Base-by-base conservation (phyloP, 2,888 invertebrate genomes). In the Cataglyphis cursor region DNA sequence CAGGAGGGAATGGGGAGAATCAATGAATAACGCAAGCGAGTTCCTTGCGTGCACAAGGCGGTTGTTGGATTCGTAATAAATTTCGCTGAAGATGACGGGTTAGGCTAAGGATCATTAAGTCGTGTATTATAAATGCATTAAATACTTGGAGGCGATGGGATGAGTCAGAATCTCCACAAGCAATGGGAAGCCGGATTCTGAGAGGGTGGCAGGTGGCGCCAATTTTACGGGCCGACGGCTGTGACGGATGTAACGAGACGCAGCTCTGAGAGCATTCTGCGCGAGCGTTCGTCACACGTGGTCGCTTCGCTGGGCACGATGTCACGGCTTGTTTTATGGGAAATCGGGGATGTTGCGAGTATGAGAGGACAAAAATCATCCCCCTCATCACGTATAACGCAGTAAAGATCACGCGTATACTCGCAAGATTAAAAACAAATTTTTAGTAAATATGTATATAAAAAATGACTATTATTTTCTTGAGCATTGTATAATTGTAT, bases 201-300 rank as follows among this genome's bases (percentile, higher is more conserved):
- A 84, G 91, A 92, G 93, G 94, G 94, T 94, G 95, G 94, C 95
- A 95, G 95, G 95, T 95, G 95, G 95, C 94, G 92, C 93, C 92
- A 95, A 95, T 95, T 95, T 95, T 93, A 95, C 95, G 94, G 94
- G 92, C 94, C 94, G 92, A 91, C 93, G 94, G 91, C 91, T 93
- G 92, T 94, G 94, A 95, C 95, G 94, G 94, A 94, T 94, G 94
- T 93, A 93, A 94, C 93, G 92, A 92, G 92, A 93, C 88, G 87
- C 89, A 75, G 86, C 82, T 80, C 83, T 76, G 57, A 65, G 70
- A 57, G 72, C 66, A 57, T 48, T 73, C 57, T 70, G 83, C 76
- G 87, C 82, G 87, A 78, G 64, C 83, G 86, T 90, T 86, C 90
- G 90, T 87, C 87, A 87, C 89, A 90, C 88, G 90, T 89, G 87